Evolutionary conservation across 1,140 invertebrate genomes (phyloP).

Genomic region (Galleria mellonella): DNA sequence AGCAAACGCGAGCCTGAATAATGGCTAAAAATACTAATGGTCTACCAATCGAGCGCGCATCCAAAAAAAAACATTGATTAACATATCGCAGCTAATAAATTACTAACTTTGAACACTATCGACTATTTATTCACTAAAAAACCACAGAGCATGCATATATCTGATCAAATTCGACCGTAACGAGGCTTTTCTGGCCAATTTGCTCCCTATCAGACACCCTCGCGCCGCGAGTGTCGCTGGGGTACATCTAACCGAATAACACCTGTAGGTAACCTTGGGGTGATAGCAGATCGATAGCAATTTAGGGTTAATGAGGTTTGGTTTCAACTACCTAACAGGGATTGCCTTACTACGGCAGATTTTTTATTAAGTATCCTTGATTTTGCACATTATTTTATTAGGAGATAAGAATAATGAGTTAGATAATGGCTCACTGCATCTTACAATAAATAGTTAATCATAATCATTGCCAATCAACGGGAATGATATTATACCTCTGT

Average conservation of each 20-base stretch:
- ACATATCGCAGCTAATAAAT: no score
- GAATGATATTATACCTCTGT: no score
- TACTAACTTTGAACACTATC: neutral
- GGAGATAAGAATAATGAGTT: no score
- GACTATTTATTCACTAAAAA: neutral
- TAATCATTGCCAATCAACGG: no score
- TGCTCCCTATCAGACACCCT: conserved; percentile 20
- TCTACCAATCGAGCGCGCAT: neutral
- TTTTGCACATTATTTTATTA: no score
- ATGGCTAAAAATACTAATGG: no score
- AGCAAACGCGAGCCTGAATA: no score
- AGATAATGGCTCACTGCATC: no score
- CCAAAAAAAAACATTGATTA: neutral
- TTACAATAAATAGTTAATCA: no score
- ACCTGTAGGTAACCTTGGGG: conserved; percentile 31
- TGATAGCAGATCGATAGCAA: conserved; percentile 5
- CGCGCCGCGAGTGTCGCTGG: conserved; percentile 9
- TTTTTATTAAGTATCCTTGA: neutral
- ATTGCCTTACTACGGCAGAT: neutral
- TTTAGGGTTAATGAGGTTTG: conserved; percentile 6
- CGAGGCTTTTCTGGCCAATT: conserved; percentile 36
- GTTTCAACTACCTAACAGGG: neutral
- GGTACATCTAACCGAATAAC: conserved; percentile 31
- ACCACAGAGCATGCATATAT: conserved; percentile 7
- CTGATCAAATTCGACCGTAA: conserved; percentile 8